phyloP scores from a whole-genome alignment of 2,888 invertebrate species.

The Nomada ferruginata region DNA sequence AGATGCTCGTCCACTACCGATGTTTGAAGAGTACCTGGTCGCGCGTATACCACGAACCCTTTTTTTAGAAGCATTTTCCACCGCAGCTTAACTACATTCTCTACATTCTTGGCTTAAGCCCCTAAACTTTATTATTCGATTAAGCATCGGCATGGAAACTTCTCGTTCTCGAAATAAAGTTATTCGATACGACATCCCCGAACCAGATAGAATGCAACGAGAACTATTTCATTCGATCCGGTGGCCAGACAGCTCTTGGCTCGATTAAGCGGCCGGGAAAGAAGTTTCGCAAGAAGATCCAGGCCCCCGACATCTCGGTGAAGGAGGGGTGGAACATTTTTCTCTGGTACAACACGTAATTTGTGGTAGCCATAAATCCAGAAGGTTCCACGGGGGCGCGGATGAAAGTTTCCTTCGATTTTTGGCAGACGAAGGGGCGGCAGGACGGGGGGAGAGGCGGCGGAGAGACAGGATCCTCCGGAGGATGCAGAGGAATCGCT shows the following conservation, averaged over 20 bases:
- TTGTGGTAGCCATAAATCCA: slow-evolving; percentile 64
- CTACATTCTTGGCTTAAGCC: neutral
- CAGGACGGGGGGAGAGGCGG: slow-evolving; percentile 10
- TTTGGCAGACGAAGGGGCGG: slow-evolving; percentile 53
- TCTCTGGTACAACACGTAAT: slow-evolving; percentile 55
- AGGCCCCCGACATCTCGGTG: neutral
- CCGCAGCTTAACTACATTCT: neutral
- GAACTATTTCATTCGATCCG: neutral
- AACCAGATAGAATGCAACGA: too few relatives aligned
- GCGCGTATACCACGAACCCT: slow-evolving; percentile 1
- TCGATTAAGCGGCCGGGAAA: slow-evolving; percentile 5
- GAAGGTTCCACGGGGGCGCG: slow-evolving; percentile 41
- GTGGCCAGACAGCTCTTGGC: neutral
- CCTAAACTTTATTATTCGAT: neutral
- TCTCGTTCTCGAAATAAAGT: too few relatives aligned
- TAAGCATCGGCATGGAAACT: too few relatives aligned
- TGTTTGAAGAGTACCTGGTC: slow-evolving; percentile 27
- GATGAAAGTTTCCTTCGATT: slow-evolving; percentile 73
- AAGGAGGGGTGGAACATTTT: slow-evolving; percentile 25
- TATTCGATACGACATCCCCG: too few relatives aligned
- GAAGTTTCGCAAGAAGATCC: slow-evolving; percentile 28
- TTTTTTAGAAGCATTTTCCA: slow-evolving; percentile 17
- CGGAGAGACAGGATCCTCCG: slow-evolving; percentile 36
- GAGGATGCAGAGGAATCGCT: slow-evolving; percentile 50
- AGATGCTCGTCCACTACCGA: slow-evolving; percentile 19